Evolutionary conservation across 2,113 vertebrate species (phyloP), one percentile per base, ranked within the genome.

Genomic region (Strix aluco): DNA sequence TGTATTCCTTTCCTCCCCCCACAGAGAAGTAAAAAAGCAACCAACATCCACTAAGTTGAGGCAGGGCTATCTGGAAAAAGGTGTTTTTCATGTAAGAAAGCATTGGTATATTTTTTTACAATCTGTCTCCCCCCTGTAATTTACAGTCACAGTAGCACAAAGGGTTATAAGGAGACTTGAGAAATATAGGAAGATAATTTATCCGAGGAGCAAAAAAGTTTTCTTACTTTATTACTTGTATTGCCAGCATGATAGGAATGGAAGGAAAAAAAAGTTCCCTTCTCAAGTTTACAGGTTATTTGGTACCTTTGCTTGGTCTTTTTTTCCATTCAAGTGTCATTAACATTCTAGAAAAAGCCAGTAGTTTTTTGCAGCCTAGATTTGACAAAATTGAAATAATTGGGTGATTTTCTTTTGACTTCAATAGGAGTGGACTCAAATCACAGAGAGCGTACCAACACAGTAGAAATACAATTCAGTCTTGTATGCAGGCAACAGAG

Each of bases 361-460:
- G 46, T 46, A 74, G 22, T 89, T 94, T 79, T 49, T 74, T 95
- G 58, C 32, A 95, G 91, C 69, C 81, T 62, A 80, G 62, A 77
- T 80, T 87, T 95, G 95, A 95, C 92, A 96, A 92, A 94, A 95
- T 95, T 91, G 86, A 90, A 92, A 89, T 96, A 94, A 97, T 96
- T 96, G 94, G 89, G 46, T 57, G 77, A 75, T 95, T 97, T 96
- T 66, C 40, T 74, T 86, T 85, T 92, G 78, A 89, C 65, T 87
- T 73, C 83, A 92, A 11, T 40, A 91, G 55, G 23, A 94, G 51
- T 59, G 88, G 93, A 82, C 86, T 88, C 42, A 88, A 80, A 51
- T 51, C 71, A 51, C n/a, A 25, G 55, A 62, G 32, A 62, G 14
- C 30, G 77, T 30, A 75, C 86, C 26, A 86, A 6, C 47, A 57